These are phyloP conservation scores for Meriones unguiculatus DNA, from an alignment of 2,113 vertebrate species.

Conservation along the genomic window DNA sequence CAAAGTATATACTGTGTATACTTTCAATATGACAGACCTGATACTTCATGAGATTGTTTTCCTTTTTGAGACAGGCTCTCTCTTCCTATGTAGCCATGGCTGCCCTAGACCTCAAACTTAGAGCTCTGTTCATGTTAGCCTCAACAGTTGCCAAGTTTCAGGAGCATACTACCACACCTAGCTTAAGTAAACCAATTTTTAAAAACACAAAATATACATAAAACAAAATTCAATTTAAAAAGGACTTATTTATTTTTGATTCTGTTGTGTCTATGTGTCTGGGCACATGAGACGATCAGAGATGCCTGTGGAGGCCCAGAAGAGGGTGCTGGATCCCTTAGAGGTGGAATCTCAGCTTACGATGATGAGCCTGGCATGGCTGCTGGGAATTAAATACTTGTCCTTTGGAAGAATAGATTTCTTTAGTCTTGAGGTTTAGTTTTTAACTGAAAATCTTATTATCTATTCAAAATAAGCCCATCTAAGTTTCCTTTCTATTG, in stretches of 20 bases:
- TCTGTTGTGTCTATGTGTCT: background rate
- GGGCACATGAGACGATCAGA: background rate
- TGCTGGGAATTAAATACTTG: background rate
- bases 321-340: background rate
- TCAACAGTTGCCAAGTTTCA: background rate
- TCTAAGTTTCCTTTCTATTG: background rate
- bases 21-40: background rate
- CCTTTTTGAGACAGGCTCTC: background rate
- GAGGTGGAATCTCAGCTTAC: background rate
- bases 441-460: conserved; percentile 31
- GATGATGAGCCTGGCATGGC: background rate
- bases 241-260: background rate
- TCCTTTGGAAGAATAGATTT: background rate
- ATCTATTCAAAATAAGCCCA: background rate
- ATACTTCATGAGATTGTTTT: background rate
- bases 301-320: background rate
- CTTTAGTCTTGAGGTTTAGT: background rate
- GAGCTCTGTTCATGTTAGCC: background rate
- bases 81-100: too few relatives aligned
- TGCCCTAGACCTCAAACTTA: background rate
- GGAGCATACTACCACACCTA: background rate
- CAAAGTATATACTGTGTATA: background rate
- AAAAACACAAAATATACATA: background rate
- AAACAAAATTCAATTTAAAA: background rate
- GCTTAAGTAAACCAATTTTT: background rate